Base-by-base conservation (phyloP, 2,113 vertebrate genomes). In the Sterrhoptilus dennistouni region DNA sequence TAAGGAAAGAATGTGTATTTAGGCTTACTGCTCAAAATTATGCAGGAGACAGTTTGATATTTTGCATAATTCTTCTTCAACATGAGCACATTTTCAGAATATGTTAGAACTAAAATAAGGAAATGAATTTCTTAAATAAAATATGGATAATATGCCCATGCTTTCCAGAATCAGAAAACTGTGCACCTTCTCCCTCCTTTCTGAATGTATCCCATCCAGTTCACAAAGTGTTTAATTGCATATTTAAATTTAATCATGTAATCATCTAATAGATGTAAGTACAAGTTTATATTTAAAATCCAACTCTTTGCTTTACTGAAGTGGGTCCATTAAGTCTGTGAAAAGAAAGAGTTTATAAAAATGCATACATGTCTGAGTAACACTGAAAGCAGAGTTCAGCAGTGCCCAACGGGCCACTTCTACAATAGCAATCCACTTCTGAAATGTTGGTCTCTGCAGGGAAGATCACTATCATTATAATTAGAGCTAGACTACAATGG, bases 391-490 rank as follows among this genome's bases (percentile, higher is more conserved):
- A 87, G 70, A 96, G 94, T 96, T 95, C 89, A 95, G 89, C 86
- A 90, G 49, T 93, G 86, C 94, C 95, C 93, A 93, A 70, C 24
- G 44, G 92, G 92, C 83, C 89, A 52, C 91, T 93, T 92, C 57
- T 75, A 71, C 91, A 95, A 82, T 78, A 95, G 86, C 66, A 90
- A 92, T 71, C 56, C 69, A n/a, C 80, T 84, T 89, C 83, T 96
- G 80, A 88, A 93, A 66, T 93, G 91, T 82, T 89, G 89, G 80
- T 71, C 93, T 96, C 89, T 95, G 77, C 83, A 93, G 89, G 87
- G 93, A 94, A 96, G 96, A 97, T 96, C 72, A 40, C 79, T 95
- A 96, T 97, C 95, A 44, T 90, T 97, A 40, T 95, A 94, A 97
- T 97, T 95, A 92, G 89, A 94, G 52, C 65, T 92, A 17, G 35